Evolutionary conservation across 2,113 vertebrate genomes (phyloP).

Genomic region (Pangasianodon gigas): DNA sequence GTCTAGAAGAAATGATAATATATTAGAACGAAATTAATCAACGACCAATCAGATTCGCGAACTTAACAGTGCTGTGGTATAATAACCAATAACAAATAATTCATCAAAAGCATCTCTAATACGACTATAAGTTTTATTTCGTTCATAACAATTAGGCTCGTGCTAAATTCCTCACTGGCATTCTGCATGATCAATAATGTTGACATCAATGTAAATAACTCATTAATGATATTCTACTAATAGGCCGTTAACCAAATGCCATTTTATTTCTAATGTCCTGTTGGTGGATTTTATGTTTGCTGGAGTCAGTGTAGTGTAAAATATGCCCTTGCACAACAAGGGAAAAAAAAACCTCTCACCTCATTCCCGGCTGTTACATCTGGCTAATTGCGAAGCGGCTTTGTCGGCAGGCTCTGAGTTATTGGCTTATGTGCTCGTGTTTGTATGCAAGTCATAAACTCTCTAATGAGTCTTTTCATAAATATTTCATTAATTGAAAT

Average conservation of each 20-base stretch:
- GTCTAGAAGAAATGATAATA: neutral
- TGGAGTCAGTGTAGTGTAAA: neutral
- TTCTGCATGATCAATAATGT: neutral
- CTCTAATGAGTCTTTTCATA: conserved; percentile 52
- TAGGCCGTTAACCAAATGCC: conserved; percentile 10
- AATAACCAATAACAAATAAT: neutral
- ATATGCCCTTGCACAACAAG: neutral
- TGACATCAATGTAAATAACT: conserved; percentile 9
- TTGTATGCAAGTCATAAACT: conserved; percentile 42
- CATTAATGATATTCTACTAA: conserved; percentile 16
- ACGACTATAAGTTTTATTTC: neutral
- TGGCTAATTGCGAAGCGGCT: conserved; percentile 10
- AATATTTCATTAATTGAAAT: conserved; percentile 53
- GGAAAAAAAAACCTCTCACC: neutral
- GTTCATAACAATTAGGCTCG: conserved; percentile 48
- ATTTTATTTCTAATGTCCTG: neutral
- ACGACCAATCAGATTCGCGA: neutral
- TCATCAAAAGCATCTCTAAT: neutral
- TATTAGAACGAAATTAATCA: neutral
- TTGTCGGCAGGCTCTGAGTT: conserved; percentile 12
- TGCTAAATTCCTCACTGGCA: conserved; percentile 30
- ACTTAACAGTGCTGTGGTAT: too few species aligned
- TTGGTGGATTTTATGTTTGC: neutral
- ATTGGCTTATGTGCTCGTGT: conserved; percentile 39
- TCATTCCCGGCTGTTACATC: neutral